Conservation (phyloP, 1,140 invertebrate genomes). For the Trichonephila clavata region DNA sequence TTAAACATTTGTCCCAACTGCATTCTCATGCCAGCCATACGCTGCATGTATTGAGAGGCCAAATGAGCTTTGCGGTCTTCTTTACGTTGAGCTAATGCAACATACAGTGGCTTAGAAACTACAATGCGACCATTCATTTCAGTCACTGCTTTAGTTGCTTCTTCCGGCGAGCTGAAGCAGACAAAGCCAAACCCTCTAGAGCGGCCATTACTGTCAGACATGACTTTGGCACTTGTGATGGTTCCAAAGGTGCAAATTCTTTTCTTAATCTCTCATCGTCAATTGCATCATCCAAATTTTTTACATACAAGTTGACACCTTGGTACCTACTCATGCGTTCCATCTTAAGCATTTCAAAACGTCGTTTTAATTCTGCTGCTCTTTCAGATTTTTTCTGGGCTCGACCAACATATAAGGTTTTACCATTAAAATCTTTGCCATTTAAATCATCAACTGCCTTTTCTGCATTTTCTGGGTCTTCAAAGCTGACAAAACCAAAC, state of each 20-base stretch:
- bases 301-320: conserved; percentile 99
- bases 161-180: conserved; percentile 98
- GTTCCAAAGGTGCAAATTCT: conserved; percentile 97
- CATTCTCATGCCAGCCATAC: conserved; percentile 97
- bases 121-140: conserved; percentile 99
- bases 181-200: conserved; percentile 99
- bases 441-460: conserved; percentile 94
- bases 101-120: conserved; percentile 97
- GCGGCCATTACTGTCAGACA: conserved; percentile 81
- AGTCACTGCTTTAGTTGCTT: conserved; percentile 99
- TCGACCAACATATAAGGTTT: conserved; percentile 93
- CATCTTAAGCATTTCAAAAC: conserved; percentile 97
- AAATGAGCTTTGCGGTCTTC: conserved; percentile 99
- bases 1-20: conserved; percentile 88
- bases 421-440: conserved; percentile 89
- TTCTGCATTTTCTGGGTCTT: conserved; percentile 97
- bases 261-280: conserved; percentile 97
- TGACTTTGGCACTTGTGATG: conserved; percentile 97
- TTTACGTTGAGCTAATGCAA: conserved; percentile 98
- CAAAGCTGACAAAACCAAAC: conserved; percentile 99
- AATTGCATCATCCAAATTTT: conserved; percentile 98
- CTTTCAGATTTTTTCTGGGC: conserved; percentile 99
- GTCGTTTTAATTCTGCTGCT: conserved; percentile 96
- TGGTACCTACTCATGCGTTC: conserved; percentile 94
- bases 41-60: conserved; percentile 98